Base-by-base conservation (phyloP, 2,797 vertebrate genomes). In the Epinephelus malabaricus region DNA sequence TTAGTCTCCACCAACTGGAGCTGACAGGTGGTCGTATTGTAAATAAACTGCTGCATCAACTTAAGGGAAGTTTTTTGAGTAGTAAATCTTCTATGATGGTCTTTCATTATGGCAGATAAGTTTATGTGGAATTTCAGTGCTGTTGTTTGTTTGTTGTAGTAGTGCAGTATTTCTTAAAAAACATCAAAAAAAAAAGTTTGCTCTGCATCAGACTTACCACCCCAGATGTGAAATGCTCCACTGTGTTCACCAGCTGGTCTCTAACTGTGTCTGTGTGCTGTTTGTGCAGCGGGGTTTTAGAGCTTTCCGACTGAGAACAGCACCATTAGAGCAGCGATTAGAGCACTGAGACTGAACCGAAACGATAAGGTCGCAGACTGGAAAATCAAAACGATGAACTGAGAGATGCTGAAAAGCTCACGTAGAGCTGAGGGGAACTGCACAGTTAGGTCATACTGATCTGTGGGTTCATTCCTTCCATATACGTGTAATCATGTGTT, bases 81-180 rank as follows among this genome's bases (percentile, higher is more conserved):
- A 18, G 6, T 43, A 45, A 49, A 74, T 58, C 25, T 58, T 54
- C 23, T n/a, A 14, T 30, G 13, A 49, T 30, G 10, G 12, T 6
- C 23, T 53, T 51, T 59, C 58, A 45, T 51, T 15, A 12, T 10
- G 46, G 50, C 19, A 60, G 11, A 49, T 34, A 19, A 15, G 45
- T 59, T 78, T 56, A 5, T 49, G 3, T 14, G 27, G 13, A 1
- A 11, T 40, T 53, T 65, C 4, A 27, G 53, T 58, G n/a, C 19
- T 45, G 23, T 11, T 34, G 45, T 40, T 68, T 47, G 23, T 84
- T 66, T 68, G 23, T 59, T 55, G 69, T 43, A 8, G 38, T 11
- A 40, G 38, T 40, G 38, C 38, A 40, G 38, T 11, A 10, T 62
- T 21, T 62, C 43, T 46, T 43, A 11, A 46, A 62, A 25, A 46